phyloP scores from a whole-genome alignment of 2,797 vertebrate species.

The Sebastes taczanowskii region DNA sequence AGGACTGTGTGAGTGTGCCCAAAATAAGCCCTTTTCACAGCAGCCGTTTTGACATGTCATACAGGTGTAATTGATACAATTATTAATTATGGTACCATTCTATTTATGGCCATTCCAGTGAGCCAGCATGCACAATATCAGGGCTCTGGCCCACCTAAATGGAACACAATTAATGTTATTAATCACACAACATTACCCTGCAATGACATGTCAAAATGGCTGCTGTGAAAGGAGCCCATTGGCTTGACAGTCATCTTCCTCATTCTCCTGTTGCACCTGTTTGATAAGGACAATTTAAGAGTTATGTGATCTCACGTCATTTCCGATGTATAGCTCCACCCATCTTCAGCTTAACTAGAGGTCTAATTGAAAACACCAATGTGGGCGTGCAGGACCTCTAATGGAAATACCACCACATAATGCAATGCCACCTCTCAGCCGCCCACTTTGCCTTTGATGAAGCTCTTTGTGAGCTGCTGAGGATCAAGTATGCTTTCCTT shows the following conservation, averaged over 20 bases:
- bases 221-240: not conserved
- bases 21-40: not conserved
- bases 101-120: not conserved
- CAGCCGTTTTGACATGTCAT: too few relatives aligned
- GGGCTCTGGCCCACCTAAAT: too few relatives aligned
- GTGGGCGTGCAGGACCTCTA: slow-evolving; percentile 1
- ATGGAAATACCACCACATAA: not conserved
- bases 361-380: not conserved
- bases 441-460: not conserved
- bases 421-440: not conserved
- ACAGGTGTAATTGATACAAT: not conserved
- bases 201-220: too few relatives aligned
- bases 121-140: too few relatives aligned
- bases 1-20: not conserved
- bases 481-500: not conserved
- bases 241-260: not conserved
- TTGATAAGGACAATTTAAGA: not conserved
- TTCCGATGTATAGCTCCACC: not conserved
- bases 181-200: too few relatives aligned
- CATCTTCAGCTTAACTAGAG: not conserved
- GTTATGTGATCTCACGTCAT: not conserved
- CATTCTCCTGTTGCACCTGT: not conserved
- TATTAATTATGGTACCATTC: not conserved
- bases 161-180: too few relatives aligned
- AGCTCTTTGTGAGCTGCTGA: not conserved